These are phyloP conservation scores for Ginglymostoma cirratum DNA, from an alignment of 2,113 vertebrate genomes.

Conservation along the genomic window DNA sequence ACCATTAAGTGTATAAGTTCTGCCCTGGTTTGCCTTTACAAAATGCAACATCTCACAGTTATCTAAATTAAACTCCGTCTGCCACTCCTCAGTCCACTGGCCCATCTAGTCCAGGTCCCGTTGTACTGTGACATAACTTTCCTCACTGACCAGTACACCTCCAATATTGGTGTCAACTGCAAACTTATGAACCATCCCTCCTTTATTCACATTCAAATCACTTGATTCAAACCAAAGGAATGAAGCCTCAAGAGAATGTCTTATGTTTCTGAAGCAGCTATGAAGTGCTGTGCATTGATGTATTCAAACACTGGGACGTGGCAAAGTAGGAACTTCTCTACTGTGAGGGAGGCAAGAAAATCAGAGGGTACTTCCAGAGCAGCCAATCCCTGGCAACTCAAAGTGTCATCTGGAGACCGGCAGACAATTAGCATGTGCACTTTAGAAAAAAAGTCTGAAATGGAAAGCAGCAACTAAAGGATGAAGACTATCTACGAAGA, in stretches of 20 bases:
- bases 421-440: not conserved
- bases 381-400: not conserved
- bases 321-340: not conserved
- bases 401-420: not conserved
- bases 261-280: not conserved
- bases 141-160: no score
- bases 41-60: no score
- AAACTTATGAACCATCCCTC: no score
- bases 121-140: no score
- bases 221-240: conserved; percentile 15
- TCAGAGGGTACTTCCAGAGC: not conserved
- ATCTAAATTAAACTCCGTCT: no score
- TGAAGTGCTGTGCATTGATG: not conserved
- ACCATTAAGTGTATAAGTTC: no score
- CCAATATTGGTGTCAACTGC: no score
- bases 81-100: no score
- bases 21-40: no score
- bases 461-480: not conserved
- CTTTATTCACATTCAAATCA: no score
- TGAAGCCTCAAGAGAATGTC: not conserved
- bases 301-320: not conserved
- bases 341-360: not conserved
- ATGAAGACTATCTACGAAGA: not conserved
- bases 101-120: no score
- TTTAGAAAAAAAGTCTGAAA: not conserved